Conservation (phyloP, 2,888 invertebrate species). For the Calephelis perditalis region DNA sequence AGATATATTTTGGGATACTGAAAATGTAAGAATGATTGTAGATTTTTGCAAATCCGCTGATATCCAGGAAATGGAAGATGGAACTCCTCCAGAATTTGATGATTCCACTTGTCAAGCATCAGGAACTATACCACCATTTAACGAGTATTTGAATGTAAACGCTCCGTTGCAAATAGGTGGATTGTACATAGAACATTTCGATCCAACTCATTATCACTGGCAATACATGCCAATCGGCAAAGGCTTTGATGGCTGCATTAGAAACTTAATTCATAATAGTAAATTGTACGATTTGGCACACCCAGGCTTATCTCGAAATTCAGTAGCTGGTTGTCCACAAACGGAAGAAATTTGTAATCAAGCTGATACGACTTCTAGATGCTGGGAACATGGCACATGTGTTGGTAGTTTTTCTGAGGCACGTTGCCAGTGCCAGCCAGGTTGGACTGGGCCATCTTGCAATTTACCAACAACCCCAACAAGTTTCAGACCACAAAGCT, state of each 20-base stretch:
- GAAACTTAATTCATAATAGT: conserved; percentile 97
- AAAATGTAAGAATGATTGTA: conserved; percentile 94
- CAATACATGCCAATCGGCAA: conserved; percentile 93
- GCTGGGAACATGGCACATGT: conserved; percentile 97
- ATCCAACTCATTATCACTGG: conserved; percentile 93
- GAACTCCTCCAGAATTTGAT: conserved; percentile 92
- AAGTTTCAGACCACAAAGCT: conserved; percentile 95
- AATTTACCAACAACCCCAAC: conserved; percentile 91
- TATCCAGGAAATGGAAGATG: conserved; percentile 93
- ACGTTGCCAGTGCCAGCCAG: conserved; percentile 95
- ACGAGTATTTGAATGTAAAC: conserved; percentile 97
- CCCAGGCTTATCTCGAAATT: conserved; percentile 92
- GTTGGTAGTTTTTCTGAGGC: conserved; percentile 93
- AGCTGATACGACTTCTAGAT: conserved; percentile 90
- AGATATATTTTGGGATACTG: conserved; percentile 97
- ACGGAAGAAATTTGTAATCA: conserved; percentile 95
- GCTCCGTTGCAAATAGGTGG: conserved; percentile 97
- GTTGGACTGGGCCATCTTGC: conserved; percentile 95
- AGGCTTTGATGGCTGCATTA: conserved; percentile 97
- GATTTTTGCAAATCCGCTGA: conserved; percentile 95
- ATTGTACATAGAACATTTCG: conserved; percentile 92
- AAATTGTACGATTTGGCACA: conserved; percentile 96
- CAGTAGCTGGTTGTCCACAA: conserved; percentile 93
- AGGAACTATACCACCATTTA: conserved; percentile 94
- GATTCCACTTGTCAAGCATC: conserved; percentile 93